Percentiles rank a stretch among this genome's conserved stretches.
These are phyloP conservation scores for Oeneis ivallda DNA, from an alignment of 2,888 invertebrate species.

Conservation along the genomic window DNA sequence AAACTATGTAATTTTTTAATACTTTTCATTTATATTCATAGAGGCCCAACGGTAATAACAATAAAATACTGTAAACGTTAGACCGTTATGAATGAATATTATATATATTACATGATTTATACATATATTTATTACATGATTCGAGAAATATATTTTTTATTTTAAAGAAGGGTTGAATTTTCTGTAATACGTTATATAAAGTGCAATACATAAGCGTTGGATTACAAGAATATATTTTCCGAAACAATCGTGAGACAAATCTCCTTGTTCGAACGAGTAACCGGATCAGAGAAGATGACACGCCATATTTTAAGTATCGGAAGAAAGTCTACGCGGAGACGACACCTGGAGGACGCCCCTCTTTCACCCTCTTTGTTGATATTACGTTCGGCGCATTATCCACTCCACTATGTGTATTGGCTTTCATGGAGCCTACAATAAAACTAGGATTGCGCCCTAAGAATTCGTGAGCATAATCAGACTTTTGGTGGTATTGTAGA, in stretches of 20 bases:
- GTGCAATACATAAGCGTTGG: conserved; percentile 14
- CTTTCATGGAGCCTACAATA: conserved; percentile 62
- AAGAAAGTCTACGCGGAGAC: conserved; percentile 62
- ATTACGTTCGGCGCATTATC: conserved; percentile 71
- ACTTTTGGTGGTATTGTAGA: background rate
- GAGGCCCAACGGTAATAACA: too few relatives aligned
- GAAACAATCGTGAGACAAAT: conserved; percentile 60
- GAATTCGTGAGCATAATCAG: conserved; percentile 23
- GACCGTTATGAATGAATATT: too few relatives aligned
- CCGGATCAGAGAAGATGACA: conserved; percentile 64
- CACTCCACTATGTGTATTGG: conserved; percentile 67
- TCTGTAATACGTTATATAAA: conserved; percentile 2
- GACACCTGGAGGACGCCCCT: conserved; percentile 57
- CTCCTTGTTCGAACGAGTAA: conserved; percentile 66
- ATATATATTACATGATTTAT: too few relatives aligned
- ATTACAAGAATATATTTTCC: conserved; percentile 32
- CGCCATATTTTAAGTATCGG: conserved; percentile 75
- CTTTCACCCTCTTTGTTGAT: conserved; percentile 66
- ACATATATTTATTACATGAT: too few relatives aligned
- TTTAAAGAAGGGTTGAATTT: background rate
- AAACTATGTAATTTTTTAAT: too few relatives aligned
- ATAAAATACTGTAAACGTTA: too few relatives aligned
- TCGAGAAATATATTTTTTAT: background rate
- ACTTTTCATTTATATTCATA: too few relatives aligned
- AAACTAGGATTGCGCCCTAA: conserved; percentile 50